phyloP scores from a whole-genome alignment of 2,113 vertebrate genomes.

The Sarotherodon lohbergeri region DNA sequence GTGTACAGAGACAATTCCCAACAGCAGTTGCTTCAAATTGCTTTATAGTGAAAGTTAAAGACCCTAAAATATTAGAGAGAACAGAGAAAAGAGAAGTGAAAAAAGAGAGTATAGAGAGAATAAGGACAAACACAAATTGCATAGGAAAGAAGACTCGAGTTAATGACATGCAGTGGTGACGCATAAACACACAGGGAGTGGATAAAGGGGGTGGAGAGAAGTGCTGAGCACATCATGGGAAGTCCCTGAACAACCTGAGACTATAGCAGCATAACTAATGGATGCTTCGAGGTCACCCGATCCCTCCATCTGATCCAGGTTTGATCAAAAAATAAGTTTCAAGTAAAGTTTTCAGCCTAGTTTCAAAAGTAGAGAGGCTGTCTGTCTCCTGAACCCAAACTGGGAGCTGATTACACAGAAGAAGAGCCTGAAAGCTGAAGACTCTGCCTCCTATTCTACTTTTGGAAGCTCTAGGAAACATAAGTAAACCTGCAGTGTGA shows the following conservation, averaged over 20 bases:
- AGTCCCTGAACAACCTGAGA: neutral
- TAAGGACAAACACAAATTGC: neutral
- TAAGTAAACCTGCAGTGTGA: neutral
- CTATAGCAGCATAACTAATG: neutral
- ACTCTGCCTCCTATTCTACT: fast-evolving
- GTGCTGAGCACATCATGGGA: neutral
- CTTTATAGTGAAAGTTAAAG: neutral
- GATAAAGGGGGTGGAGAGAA: neutral
- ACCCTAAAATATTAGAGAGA: neutral
- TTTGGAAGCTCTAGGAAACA: neutral
- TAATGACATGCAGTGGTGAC: neutral
- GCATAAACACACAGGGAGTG: neutral
- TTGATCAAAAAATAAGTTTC: neutral
- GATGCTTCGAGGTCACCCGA: neutral
- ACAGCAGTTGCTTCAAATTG: neutral
- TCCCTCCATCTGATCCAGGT: neutral
- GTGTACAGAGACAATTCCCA: neutral
- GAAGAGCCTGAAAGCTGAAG: neutral
- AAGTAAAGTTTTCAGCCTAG: neutral
- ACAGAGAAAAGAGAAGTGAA: neutral
- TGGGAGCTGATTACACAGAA: neutral
- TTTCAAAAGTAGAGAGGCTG: neutral
- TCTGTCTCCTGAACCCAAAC: neutral
- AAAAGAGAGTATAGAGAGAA: neutral
- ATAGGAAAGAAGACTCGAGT: neutral